Evolutionary conservation across 2,797 vertebrate genomes (phyloP).

Genomic region (Ficedula albicollis): DNA sequence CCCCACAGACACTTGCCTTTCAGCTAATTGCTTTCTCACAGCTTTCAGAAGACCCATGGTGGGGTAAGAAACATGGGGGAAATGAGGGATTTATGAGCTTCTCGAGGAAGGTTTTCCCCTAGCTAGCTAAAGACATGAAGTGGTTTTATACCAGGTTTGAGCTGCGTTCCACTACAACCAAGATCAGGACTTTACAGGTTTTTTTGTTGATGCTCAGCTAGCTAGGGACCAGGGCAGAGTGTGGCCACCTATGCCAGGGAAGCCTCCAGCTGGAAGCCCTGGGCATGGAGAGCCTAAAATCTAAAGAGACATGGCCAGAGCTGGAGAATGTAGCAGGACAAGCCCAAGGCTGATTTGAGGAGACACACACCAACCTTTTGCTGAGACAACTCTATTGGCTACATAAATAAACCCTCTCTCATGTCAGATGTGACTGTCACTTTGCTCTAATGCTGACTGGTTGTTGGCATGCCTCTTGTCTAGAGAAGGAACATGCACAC

Average conservation of each 20-base stretch:
- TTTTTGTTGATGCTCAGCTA: not conserved
- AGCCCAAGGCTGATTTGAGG: not conserved
- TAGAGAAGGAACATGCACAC: not conserved
- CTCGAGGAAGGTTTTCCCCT: not conserved
- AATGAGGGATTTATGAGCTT: slow-evolving; percentile 5
- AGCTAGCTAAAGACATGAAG: not conserved
- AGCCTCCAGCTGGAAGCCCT: not conserved
- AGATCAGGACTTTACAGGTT: not conserved
- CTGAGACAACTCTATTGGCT: not conserved
- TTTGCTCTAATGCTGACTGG: not conserved
- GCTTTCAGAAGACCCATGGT: not conserved
- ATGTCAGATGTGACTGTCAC: not conserved
- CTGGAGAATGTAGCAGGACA: not conserved
- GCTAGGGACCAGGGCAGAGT: not conserved
- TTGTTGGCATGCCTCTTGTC: not conserved
- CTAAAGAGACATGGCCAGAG: not conserved
- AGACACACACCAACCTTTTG: not conserved
- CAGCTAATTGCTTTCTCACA: slow-evolving; percentile 55
- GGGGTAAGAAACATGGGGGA: not conserved
- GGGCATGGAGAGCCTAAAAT: not conserved
- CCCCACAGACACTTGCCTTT: slow-evolving; percentile 39
- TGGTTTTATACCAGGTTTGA: not conserved
- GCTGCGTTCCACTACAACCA: not conserved
- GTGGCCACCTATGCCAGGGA: not conserved
- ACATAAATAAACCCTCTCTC: not conserved